Evolutionary conservation across 1,140 invertebrate genomes (phyloP).

Genomic region (Heliconius congener): DNA sequence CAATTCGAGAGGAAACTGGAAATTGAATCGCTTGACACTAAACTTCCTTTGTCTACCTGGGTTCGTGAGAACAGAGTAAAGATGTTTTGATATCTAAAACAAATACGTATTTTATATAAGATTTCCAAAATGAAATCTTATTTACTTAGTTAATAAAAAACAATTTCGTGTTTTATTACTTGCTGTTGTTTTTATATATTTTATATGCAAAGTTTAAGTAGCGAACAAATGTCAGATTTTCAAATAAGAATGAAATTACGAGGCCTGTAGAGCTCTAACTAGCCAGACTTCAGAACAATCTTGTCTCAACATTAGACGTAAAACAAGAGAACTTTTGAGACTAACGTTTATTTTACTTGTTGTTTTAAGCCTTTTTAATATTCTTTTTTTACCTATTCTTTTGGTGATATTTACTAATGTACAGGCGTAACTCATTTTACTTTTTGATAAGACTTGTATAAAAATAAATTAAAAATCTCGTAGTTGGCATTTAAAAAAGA

Average conservation of each 20-base stretch:
- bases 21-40: no score
- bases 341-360: constrained; percentile 39
- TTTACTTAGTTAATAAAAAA: not conserved
- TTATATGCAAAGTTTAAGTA: constrained; percentile 40
- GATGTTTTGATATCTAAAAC: no score
- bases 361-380: constrained; percentile 26
- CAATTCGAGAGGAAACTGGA: no score
- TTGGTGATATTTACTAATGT: not conserved
- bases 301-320: constrained; percentile 49
- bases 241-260: constrained; percentile 47
- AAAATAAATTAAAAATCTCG: not conserved
- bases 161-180: not conserved
- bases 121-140: not conserved
- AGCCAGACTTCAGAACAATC: constrained; percentile 53
- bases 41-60: no score
- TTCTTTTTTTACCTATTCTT: constrained; percentile 17
- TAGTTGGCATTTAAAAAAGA: not conserved
- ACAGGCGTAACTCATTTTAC: not conserved
- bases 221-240: constrained; percentile 44
- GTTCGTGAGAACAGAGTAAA: no score
- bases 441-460: not conserved
- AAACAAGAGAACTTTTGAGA: constrained; percentile 52
- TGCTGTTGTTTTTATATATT: constrained; percentile 26
- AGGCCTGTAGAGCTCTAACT: constrained; percentile 49
- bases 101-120: no score